These are phyloP conservation scores for Drosophila anceps DNA, from an alignment of 2,888 invertebrate species.

Conservation along the genomic window DNA sequence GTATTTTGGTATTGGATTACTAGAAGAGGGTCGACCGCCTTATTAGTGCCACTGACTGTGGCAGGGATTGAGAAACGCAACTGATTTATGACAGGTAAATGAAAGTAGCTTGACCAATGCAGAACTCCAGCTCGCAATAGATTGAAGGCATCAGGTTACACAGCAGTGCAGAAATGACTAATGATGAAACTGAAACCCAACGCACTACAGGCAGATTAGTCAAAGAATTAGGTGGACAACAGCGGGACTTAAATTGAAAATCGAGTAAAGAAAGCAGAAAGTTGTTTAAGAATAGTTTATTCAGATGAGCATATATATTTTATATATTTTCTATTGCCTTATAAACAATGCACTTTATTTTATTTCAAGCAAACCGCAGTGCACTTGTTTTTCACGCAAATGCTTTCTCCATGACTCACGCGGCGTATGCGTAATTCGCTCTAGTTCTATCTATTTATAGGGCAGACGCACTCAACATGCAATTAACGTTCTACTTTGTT, in stretches of 20 bases:
- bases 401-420: constrained; percentile 40
- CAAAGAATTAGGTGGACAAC: not conserved
- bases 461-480: constrained; percentile 28
- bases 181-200: constrained; percentile 22
- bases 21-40: constrained; percentile 51
- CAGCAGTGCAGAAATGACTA: constrained; percentile 43
- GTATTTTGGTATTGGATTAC: constrained; percentile 49
- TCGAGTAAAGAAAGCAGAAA: not conserved
- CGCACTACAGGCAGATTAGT: constrained; percentile 19
- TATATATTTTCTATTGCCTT: too few relatives aligned
- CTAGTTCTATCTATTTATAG: constrained; percentile 38
- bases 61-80: constrained; percentile 32
- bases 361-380: too few relatives aligned
- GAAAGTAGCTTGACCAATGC: constrained; percentile 27
- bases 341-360: too few relatives aligned
- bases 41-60: constrained; percentile 21
- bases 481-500: constrained; percentile 31
- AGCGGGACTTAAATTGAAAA: not conserved
- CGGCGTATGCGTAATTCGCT: constrained; percentile 47
- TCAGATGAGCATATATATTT: too few relatives aligned
- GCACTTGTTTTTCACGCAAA: not conserved
- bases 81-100: constrained; percentile 60
- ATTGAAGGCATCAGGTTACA: constrained; percentile 43
- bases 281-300: not conserved
- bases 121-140: constrained; percentile 4